Evolutionary conservation across 92 coral and sea anemone species (phyloP).

Genomic region (Palythoa grandis): DNA sequence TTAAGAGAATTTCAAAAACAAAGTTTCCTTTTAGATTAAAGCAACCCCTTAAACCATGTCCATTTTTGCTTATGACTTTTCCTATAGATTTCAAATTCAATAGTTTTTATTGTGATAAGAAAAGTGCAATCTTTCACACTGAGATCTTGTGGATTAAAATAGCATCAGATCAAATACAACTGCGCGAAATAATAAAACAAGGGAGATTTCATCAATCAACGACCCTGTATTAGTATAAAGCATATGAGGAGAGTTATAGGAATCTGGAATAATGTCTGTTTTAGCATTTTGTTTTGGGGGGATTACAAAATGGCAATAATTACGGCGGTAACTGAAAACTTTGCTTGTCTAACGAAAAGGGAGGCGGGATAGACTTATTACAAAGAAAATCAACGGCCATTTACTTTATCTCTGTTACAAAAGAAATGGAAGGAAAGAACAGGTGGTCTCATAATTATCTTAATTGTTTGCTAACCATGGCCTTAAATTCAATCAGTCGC

Average conservation of each 20-base stretch:
- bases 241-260: too few relatives aligned
- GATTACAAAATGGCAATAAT: neutral
- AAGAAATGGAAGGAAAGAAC: neutral
- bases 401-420: neutral
- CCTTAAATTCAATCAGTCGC: neutral
- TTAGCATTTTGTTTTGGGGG: neutral
- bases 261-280: too few relatives aligned
- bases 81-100: neutral
- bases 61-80: neutral
- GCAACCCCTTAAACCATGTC: too few relatives aligned
- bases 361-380: conserved; percentile 5
- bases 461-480: neutral
- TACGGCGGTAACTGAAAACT: neutral
- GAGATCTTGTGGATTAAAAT: neutral
- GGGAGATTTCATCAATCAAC: neutral
- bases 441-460: conserved; percentile 33
- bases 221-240: neutral
- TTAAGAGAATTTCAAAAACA: too few relatives aligned
- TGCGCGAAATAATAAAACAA: neutral
- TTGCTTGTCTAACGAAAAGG: conserved; percentile 1
- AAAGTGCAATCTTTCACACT: neutral
- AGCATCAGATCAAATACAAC: neutral
- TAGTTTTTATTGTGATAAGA: neutral
- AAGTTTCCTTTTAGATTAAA: too few relatives aligned
- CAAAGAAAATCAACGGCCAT: neutral